Evolutionary conservation across 37 sponge, comb jelly and placozoan species (phyloP), one percentile per base, ranked within the genome.

Genomic region (Chondrilla cf. caribensis): DNA sequence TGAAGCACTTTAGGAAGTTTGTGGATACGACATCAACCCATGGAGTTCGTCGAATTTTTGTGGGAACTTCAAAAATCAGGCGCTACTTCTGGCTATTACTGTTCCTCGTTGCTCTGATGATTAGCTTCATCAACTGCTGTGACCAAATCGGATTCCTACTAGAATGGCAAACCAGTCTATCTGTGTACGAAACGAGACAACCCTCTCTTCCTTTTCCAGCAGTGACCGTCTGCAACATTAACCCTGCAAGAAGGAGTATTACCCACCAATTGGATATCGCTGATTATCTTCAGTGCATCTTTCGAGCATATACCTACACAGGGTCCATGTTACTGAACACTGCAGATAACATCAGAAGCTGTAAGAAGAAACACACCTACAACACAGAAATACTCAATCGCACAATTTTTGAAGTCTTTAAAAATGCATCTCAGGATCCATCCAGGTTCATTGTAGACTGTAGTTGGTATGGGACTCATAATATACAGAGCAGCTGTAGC

Each of bases 31-130:
- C 89, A 0, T 24, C 85, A 29, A 89, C 84, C 38, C 85, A 89
- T 54, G 89, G 89, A 6, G 57, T 89, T 0, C 18, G 36, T 71
- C 82, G 80, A 36, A 57, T 87, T 25, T 60, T 89, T 35, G 37
- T 29, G 3, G 89, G 85, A 0, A 89, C 80, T 40, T 84, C 85
- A 21, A 65, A 7, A 4, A 71, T 84, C 15, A 59, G 85, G 67
- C 38, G 85, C 0, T 5, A 81, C 11, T 39, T 89, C 78, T 89
- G 89, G 89, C 41, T 57, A 19, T 0, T 84, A 26, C 38, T 89
- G n/a, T 75, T 89, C 41, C 42, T 84, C 6, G 21, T 31, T 33
- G 62, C 78, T 9, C 2, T 60, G 4, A 28, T 7, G 0, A 67
- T 38, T 2, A 60, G 77, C 54, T 57, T 80, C 33, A 81, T 81